Evolutionary conservation across 2,888 invertebrate species (phyloP).

Genomic region (Horisme vitalbata): DNA sequence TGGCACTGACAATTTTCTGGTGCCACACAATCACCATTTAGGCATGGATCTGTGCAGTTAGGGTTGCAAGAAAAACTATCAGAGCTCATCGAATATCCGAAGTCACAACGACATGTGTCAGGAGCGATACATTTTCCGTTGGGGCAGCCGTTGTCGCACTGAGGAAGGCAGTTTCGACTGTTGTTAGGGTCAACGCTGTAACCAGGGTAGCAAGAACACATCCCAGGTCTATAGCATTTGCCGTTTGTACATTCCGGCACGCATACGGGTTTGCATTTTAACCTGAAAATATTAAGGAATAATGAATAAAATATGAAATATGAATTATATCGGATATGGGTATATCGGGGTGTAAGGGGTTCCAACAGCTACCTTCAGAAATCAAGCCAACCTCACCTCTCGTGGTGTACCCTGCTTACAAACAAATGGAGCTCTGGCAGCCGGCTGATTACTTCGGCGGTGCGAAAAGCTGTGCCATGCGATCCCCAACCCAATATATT

Average conservation of each 20-base stretch:
- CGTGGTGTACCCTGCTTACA: no score
- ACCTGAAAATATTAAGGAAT: not conserved
- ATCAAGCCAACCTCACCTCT: no score
- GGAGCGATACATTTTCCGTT: slow-evolving; percentile 44
- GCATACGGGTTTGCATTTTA: not conserved
- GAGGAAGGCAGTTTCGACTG: slow-evolving; percentile 32
- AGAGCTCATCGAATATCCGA: slow-evolving; percentile 37
- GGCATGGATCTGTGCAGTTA: slow-evolving; percentile 62
- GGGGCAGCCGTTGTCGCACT: slow-evolving; percentile 9
- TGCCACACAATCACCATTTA: slow-evolving; percentile 71
- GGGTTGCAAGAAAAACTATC: slow-evolving; percentile 39
- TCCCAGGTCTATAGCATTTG: slow-evolving; percentile 29
- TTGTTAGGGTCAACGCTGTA: slow-evolving; percentile 13
- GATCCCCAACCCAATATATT: no score
- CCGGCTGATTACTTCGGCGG: no score
- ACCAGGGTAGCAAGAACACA: slow-evolving; percentile 31
- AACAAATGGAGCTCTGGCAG: no score
- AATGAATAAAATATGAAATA: no score
- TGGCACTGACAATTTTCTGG: slow-evolving; percentile 74
- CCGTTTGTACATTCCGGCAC: not conserved
- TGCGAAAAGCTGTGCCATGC: no score
- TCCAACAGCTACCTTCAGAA: no score
- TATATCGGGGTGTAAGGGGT: no score
- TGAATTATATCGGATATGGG: no score
- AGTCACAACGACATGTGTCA: slow-evolving; percentile 42